phyloP scores from a whole-genome alignment of 2,113 vertebrate species.

The Lophotis ruficrista region DNA sequence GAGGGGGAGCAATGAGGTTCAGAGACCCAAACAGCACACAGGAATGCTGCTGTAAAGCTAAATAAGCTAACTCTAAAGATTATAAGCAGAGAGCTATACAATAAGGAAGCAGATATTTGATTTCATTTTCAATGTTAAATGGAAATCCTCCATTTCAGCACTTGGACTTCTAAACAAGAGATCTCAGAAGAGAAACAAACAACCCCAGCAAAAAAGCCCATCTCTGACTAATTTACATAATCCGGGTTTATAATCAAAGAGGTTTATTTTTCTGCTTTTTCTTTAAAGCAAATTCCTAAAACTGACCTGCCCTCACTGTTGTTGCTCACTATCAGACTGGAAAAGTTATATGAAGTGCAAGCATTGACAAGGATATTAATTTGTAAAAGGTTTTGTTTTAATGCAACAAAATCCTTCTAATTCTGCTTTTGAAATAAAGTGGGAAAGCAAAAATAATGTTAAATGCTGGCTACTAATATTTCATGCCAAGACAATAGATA shows the following conservation, averaged over 20 bases:
- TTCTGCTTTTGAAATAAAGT: slow-evolving; percentile 53
- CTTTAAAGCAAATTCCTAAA: background rate
- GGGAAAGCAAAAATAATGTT: slow-evolving; percentile 34
- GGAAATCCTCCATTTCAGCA: slow-evolving; percentile 20
- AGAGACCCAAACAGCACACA: background rate
- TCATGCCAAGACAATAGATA: slow-evolving; percentile 60
- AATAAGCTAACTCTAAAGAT: background rate
- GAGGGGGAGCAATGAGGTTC: background rate
- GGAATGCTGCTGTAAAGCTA: background rate
- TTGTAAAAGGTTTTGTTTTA: background rate
- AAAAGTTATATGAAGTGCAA: background rate
- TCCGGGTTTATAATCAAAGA: slow-evolving; percentile 41
- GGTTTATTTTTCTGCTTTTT: background rate
- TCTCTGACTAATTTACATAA: slow-evolving; percentile 35
- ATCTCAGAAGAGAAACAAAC: background rate
- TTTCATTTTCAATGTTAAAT: slow-evolving; percentile 13
- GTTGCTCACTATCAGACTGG: background rate
- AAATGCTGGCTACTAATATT: slow-evolving; percentile 21
- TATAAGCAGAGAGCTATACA: background rate
- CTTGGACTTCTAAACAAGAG: background rate
- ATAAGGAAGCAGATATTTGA: background rate
- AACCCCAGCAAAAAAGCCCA: background rate
- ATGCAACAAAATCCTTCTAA: slow-evolving; percentile 12
- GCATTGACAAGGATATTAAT: background rate
- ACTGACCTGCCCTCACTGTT: background rate